These are phyloP conservation scores for Cottus gobio DNA, from an alignment of 2,113 vertebrate species.

Conservation along the genomic window DNA sequence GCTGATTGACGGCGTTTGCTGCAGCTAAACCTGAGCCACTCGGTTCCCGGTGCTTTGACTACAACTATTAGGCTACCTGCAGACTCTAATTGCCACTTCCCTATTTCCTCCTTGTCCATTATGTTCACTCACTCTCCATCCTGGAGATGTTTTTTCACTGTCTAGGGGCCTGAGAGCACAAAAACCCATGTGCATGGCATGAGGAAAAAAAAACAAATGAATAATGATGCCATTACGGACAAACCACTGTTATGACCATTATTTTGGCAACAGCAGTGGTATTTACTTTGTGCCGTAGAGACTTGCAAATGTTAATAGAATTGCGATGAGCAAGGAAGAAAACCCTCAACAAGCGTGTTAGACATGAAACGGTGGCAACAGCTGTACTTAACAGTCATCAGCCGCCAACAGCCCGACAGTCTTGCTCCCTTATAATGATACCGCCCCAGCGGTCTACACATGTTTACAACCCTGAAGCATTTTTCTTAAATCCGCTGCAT, in stretches of 20 bases:
- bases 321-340: neutral
- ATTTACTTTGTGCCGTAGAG: neutral
- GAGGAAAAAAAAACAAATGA: neutral
- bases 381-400: constrained; percentile 46
- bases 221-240: neutral
- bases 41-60: constrained; percentile 8
- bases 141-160: neutral
- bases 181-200: neutral
- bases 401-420: constrained; percentile 39
- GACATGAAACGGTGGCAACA: constrained; percentile 37
- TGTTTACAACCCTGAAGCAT: constrained; percentile 28
- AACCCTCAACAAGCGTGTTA: constrained; percentile 14
- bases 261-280: neutral
- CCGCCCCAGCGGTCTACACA: constrained; percentile 38
- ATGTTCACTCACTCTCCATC: constrained; percentile 7
- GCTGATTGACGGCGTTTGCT: neutral
- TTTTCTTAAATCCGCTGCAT: constrained; percentile 4
- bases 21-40: neutral
- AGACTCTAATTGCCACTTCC: constrained; percentile 33
- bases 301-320: neutral
- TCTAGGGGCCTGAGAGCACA: neutral
- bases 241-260: neutral
- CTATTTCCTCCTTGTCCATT: constrained; percentile 19
- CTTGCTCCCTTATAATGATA: constrained; percentile 27
- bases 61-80: constrained; percentile 34